phyloP scores from a whole-genome alignment of 2,797 vertebrate genomes.

The Sebastes iracundus region DNA sequence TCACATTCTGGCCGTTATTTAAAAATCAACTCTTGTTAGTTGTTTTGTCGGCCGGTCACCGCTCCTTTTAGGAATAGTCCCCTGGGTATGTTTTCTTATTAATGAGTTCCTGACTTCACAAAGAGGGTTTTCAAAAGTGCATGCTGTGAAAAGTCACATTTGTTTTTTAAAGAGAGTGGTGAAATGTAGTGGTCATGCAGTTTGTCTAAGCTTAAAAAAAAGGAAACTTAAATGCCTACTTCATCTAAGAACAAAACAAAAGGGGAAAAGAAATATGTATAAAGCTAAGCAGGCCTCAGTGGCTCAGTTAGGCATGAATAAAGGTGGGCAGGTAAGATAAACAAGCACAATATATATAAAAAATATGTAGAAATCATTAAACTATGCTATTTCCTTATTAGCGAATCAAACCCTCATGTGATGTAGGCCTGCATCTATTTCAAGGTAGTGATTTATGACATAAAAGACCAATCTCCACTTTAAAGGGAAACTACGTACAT shows the following conservation, averaged over 20 bases:
- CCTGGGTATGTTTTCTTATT: not conserved
- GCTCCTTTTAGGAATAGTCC: not conserved
- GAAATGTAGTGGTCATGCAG: not conserved
- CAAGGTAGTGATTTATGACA: not conserved
- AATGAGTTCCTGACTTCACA: not conserved
- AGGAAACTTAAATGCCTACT: not conserved
- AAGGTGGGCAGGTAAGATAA: not conserved
- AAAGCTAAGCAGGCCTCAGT: not conserved
- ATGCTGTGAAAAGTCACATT: not conserved
- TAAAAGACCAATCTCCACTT: not conserved
- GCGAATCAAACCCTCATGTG: not conserved
- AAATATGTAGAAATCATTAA: not conserved
- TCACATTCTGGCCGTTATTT: not conserved
- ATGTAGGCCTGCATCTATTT: not conserved
- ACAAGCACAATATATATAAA: not conserved
- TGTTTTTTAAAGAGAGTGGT: not conserved
- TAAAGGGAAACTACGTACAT: not conserved
- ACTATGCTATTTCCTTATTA: not conserved
- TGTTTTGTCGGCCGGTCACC: not conserved
- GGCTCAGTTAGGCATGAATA: not conserved
- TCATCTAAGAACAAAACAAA: not conserved
- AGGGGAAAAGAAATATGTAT: not conserved
- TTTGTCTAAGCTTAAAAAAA: not conserved
- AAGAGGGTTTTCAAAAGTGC: not conserved
- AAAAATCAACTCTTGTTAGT: constrained; percentile 1